Base-by-base conservation (phyloP, 1,140 invertebrate genomes). In the Caenorhabditis briggsae region DNA sequence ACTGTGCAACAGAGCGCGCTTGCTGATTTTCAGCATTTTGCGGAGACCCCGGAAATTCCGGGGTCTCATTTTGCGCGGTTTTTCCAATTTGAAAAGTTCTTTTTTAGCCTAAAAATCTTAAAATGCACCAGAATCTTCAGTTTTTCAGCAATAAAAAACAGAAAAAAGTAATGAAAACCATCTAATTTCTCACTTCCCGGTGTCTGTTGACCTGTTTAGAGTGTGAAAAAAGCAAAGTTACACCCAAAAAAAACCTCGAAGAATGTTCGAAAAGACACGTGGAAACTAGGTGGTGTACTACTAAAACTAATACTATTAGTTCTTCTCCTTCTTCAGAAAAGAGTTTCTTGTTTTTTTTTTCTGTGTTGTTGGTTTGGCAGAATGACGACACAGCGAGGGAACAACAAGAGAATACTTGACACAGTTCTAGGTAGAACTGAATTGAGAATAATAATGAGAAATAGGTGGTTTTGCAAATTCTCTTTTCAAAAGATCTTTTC, bases 361-460 rank as follows among this genome's bases (percentile, higher is more conserved):
- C 6, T 64, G 12, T 33, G 61, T 41, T 20, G 56, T 18, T 58
- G 56, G 25, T 12, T 11, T 25, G 23, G 18, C 25, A 33, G 59
- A 12, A 64, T 5, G 59, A 33, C 23, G 59, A 64, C 25, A 20
- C 25, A 70, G 65, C 43, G 43, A 18, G 46, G 46, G 41, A 41
- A 53, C 50, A 16, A 53, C 50, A 14, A 11, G 16, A 53, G 16
- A 11, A 53, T 53, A 53, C 50, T 53, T 53, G 50, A 53, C 50
- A 53, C 50, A 48, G 18, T 70, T 70, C 65, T 70, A 70, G 43
- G 65, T 70, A 70, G 65, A 70, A 70, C 65, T 70, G 65, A 70
- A 58, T 58, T 58, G n/a, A 43, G 20, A 16, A 12, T 14, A 14
- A 65, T 33, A 65, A 70, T 46, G 14, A 6, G n/a, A 8, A 20